Conservation (phyloP, 2,113 vertebrate genomes). For the Pelvicachromis taeniatus region DNA sequence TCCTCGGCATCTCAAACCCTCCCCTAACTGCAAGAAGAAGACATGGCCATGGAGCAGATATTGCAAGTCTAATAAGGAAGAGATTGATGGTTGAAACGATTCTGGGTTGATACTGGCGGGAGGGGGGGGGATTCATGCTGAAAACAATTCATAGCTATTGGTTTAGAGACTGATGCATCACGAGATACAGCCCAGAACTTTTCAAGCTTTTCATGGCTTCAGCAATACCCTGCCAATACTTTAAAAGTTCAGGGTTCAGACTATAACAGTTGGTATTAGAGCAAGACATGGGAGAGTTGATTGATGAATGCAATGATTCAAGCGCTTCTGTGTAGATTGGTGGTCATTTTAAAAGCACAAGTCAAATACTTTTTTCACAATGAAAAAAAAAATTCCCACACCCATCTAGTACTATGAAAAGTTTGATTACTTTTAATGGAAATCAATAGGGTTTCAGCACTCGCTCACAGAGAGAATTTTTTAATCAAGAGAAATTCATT, state of each 20-base stretch:
- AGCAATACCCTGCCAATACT: constrained; percentile 31
- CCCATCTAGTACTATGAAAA: constrained; percentile 57
- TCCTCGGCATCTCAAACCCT: neutral
- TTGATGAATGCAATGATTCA: constrained; percentile 57
- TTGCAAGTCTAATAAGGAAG: constrained; percentile 57
- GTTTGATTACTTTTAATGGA: constrained; percentile 80
- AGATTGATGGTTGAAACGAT: constrained; percentile 70
- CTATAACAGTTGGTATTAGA: constrained; percentile 35
- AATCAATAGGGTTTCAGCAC: constrained; percentile 74
- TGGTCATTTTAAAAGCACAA: constrained; percentile 56
- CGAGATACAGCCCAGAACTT: constrained; percentile 50
- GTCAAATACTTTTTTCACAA: constrained; percentile 64
- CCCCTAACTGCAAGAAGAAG: constrained; percentile 48
- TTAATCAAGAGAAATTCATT: constrained; percentile 75
- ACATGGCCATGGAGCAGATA: constrained; percentile 63
- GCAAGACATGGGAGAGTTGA: constrained; percentile 8
- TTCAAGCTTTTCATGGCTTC: constrained; percentile 29
- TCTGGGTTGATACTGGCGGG: constrained; percentile 57
- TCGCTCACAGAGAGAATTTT: constrained; percentile 60
- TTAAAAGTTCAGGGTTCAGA: constrained; percentile 39
- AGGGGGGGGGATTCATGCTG: constrained; percentile 60
- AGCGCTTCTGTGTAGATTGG: constrained; percentile 35
- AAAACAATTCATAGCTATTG: constrained; percentile 52
- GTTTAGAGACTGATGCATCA: constrained; percentile 63
- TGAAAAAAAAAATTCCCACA: constrained; percentile 14